Base-by-base conservation (phyloP, 2,797 vertebrate genomes). In the Myoxocephalus aenaeus region DNA sequence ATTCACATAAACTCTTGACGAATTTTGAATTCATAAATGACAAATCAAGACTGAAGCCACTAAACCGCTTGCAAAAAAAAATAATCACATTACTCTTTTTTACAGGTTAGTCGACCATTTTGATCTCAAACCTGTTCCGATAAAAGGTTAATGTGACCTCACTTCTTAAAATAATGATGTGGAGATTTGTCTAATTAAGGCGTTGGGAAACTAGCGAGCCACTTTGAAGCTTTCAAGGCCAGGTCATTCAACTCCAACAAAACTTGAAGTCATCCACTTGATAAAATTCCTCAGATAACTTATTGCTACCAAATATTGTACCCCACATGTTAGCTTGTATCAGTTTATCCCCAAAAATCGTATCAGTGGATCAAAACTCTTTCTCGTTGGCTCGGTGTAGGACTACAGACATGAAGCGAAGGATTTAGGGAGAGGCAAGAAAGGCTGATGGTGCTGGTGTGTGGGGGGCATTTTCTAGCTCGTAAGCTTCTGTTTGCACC, bases 401-500 rank as follows among this genome's bases (percentile, higher is more conserved):
- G 34, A 50, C 38, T 38, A n/a, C 3, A 66, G 22, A 27, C 48
- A 59, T 36, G 65, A 85, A 62, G 56, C 51, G 44, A 65, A 61
- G 42, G 61, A 75, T 70, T 76, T 62, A 11, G 44, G 57, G 69
- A 80, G 65, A 62, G 46, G 36, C 79, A 29, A 14, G 8, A 84
- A 70, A 80, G 64, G 29, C 56, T 78, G 63, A 69, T 59, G 71
- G 15, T 54, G 58, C 68, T 32, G 38, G 65, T 65, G 66, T 36
- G 65, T 13, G 57, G 74, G 63, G 63, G 79, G 80, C 75, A 65
- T 88, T 87, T 83, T 82, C 65, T 75, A 70, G 71, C 79, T 83
- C 7, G 8, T 75, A 69, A 53, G 68, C 63, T 84, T 83, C 81
- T 79, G 65, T 86, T 88, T 79, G 75, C 81, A 76, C 70, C 78